Conservation (phyloP, 2,113 vertebrate genomes). For the Pluvianellus socialis region DNA sequence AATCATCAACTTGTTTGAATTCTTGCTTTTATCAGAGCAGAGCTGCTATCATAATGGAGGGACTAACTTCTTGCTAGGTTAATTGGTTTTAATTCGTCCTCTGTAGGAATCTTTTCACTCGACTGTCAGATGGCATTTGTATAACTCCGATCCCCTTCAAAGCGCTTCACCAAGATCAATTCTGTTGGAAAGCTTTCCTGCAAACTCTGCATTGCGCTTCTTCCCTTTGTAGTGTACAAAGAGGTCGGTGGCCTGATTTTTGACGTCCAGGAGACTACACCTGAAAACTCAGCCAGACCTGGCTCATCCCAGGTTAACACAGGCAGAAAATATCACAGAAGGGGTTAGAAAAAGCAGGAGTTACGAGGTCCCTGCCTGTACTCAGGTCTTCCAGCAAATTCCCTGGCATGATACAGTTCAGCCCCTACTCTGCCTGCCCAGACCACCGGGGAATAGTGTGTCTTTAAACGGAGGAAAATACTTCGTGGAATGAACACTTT, state of each 20-base stretch:
- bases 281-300: neutral
- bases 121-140: neutral
- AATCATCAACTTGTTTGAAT: slow-evolving; percentile 6
- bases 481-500: neutral
- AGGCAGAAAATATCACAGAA: neutral
- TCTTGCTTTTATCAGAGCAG: slow-evolving; percentile 5
- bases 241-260: neutral
- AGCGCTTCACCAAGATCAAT: neutral
- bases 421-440: neutral
- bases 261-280: neutral
- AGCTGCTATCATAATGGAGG: neutral
- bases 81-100: neutral
- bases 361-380: neutral
- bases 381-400: neutral
- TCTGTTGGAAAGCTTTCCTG: neutral
- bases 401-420: neutral
- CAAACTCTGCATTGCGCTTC: accelerated
- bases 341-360: neutral
- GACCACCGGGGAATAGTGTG: neutral
- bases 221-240: neutral
- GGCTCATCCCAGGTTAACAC: neutral
- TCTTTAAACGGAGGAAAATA: neutral
- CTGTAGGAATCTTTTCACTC: neutral
- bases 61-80: neutral
- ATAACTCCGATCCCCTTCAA: neutral